These are phyloP conservation scores for Cryptotis parvus DNA, from an alignment of 2,113 vertebrate species.

Conservation along the genomic window DNA sequence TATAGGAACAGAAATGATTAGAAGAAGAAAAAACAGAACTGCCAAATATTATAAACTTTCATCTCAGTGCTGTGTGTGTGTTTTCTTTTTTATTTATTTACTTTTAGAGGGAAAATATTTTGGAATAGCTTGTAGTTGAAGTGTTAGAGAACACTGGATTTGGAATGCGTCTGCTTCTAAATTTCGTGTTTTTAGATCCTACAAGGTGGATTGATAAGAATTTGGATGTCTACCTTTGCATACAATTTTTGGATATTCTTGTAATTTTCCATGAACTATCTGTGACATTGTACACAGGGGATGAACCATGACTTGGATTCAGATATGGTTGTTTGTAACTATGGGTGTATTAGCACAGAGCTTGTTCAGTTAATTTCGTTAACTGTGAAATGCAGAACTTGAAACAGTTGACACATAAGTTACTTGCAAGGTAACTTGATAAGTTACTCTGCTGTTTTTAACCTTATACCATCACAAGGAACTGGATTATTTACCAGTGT, in stretches of 20 bases:
- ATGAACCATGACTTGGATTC: background rate
- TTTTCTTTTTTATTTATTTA: too few species aligned
- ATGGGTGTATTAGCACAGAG: background rate
- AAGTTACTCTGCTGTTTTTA: constrained; percentile 39
- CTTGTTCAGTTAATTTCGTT: constrained; percentile 7
- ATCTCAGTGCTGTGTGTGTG: background rate
- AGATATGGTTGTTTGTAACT: background rate
- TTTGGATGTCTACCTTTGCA: background rate
- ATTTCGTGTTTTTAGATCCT: background rate
- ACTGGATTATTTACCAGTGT: background rate
- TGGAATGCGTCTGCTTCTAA: background rate
- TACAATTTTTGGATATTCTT: background rate
- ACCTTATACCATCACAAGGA: background rate
- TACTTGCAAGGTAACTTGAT: too few species aligned
- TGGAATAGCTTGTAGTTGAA: background rate
- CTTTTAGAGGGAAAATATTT: background rate
- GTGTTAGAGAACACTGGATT: background rate
- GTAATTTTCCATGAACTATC: background rate
- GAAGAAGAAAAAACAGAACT: background rate
- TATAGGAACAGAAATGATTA: constrained; percentile 10
- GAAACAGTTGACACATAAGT: background rate
- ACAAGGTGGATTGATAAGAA: background rate
- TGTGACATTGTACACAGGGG: background rate
- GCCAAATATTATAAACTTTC: background rate
- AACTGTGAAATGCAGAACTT: background rate